Base-by-base conservation (phyloP, 2,113 vertebrate genomes). In the Clinocottus analis region DNA sequence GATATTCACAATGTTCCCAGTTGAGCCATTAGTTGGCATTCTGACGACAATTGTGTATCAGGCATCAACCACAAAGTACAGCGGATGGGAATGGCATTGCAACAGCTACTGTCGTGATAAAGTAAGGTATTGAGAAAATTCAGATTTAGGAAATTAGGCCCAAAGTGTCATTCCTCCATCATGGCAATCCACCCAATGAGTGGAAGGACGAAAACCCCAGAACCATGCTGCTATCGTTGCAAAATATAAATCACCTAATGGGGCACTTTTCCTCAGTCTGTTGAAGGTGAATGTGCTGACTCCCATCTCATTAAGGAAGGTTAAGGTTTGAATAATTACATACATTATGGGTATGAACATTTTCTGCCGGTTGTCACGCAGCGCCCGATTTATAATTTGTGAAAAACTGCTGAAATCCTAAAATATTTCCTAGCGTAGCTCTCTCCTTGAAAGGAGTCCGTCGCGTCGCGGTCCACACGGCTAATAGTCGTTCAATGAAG, bases 401-500 rank as follows among this genome's bases (percentile, higher is more conserved):
- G 19, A 21, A 35, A 27, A 68, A 37, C 7, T 77, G 29, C 12
- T 68, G 55, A 59, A 37, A 60, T 68, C n/a, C 59, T 1, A 23
- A 64, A 65, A 29, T 63, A 25, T 17, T 43, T 27, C 37, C 13
- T 29, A 33, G 7, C 7, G 3, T 2, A 17, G n/a, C 11, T 45
- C 6, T 56, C 11, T 19, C 39, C 45, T 49, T 60, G 16, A 23
- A 49, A 67, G 17, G 13, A 35, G 7, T 53, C 14, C 19, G 37
- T 58, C 1, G 23, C 23, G 19, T 59, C 25, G 19, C 37, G 29
- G 16, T 72, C 27, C 17, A 35, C 11, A 47, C 19, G 45, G 33
- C 55, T 29, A 33, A 33, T 43, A 43, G 12, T 68, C 33, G 25
- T 45, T 67, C 10, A 81, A 3, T 68, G 33, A 75, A 23, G 21